phyloP scores from a whole-genome alignment of 2,888 invertebrate genomes.

The Clitarchus hookeri region DNA sequence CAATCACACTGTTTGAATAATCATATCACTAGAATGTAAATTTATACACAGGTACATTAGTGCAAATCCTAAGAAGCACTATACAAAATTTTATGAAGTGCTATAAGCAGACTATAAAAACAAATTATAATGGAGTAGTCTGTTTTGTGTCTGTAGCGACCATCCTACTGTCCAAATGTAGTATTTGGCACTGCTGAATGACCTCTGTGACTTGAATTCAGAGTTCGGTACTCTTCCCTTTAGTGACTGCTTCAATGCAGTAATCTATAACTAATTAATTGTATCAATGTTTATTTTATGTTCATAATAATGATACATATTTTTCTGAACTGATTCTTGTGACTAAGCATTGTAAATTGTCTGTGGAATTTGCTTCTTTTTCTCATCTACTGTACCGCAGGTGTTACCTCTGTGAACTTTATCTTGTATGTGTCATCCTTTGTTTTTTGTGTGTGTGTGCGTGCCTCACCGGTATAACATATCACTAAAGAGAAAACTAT shows the following conservation, averaged over 20 bases:
- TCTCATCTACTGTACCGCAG: background rate
- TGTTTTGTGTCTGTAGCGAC: background rate
- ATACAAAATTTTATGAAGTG: background rate
- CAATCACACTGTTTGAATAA: background rate
- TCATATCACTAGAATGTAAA: slow-evolving; percentile 1
- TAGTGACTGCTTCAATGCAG: no score
- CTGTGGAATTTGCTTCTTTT: background rate
- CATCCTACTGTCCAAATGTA: background rate
- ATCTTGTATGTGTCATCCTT: background rate
- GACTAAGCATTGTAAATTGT: background rate
- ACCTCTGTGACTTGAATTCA: background rate
- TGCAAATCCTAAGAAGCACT: background rate
- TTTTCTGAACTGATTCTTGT: background rate
- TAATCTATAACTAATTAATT: no score
- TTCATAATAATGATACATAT: background rate
- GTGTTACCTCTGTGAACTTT: background rate
- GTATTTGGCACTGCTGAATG: background rate
- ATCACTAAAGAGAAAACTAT: slow-evolving; percentile 29
- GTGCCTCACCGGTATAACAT: slow-evolving; percentile 34
- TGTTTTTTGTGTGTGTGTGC: background rate
- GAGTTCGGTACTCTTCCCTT: background rate
- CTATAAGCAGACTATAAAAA: background rate
- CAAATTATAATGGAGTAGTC: background rate
- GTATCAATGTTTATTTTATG: background rate
- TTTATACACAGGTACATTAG: background rate